A percentile compares a stretch with the other conserved stretches of the same genome.
These are phyloP conservation scores for Prionailurus bengalensis DNA, from an alignment of 2,113 vertebrate genomes.

Conservation along the genomic window DNA sequence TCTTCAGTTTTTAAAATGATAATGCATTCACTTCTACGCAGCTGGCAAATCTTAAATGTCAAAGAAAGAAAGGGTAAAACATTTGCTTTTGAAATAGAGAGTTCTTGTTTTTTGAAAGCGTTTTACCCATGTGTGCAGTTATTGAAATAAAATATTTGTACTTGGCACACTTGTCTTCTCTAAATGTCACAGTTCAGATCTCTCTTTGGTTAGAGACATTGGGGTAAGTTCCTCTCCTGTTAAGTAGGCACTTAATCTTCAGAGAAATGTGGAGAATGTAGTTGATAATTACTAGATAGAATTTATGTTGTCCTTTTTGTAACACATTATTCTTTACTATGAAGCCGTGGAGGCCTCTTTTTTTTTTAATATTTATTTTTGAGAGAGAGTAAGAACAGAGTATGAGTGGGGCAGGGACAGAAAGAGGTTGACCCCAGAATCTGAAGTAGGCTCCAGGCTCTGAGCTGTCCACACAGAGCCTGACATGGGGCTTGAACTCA, in stretches of 20 bases:
- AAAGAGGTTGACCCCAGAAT: no score
- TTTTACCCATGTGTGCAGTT: slow-evolving; percentile 56
- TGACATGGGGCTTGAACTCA: no score
- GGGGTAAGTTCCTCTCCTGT: background rate
- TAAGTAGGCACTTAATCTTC: slow-evolving; percentile 50
- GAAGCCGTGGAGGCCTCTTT: no score
- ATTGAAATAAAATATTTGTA: slow-evolving; percentile 67
- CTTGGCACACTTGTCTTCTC: slow-evolving; percentile 46
- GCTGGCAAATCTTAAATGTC: slow-evolving; percentile 64
- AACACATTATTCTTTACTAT: background rate
- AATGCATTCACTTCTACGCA: slow-evolving; percentile 20
- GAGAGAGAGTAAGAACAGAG: no score
- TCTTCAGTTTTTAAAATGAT: slow-evolving; percentile 32
- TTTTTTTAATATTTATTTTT: no score
- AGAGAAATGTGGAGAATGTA: slow-evolving; percentile 47
- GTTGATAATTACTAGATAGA: background rate
- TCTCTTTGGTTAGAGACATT: slow-evolving; percentile 8
- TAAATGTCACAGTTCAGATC: background rate
- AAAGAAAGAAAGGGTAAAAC: slow-evolving; percentile 48
- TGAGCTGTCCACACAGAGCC: no score
- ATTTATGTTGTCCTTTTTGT: background rate
- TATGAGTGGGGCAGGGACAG: no score
- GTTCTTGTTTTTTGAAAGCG: slow-evolving; percentile 54
- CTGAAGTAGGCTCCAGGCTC: no score
- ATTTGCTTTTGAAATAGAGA: slow-evolving; percentile 61